Evolutionary conservation across 2,888 invertebrate species (phyloP).

Genomic region (Cheilosia scutellata): DNA sequence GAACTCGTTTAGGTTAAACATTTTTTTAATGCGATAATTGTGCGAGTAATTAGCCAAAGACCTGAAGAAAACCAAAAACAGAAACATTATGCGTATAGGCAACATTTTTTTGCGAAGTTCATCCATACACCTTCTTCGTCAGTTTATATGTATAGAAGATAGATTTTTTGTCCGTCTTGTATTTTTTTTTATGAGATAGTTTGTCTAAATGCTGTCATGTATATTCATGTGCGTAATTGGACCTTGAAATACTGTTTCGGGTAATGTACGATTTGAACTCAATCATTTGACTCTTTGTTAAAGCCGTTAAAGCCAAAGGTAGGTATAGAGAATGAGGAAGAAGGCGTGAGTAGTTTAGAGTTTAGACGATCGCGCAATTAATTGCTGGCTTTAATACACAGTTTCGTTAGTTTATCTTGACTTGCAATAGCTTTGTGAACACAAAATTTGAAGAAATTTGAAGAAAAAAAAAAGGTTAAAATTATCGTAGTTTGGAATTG

Average conservation of each 20-base stretch:
- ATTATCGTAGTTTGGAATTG: no score
- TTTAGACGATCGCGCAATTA: not conserved
- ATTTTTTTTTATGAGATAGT: conserved; percentile 53
- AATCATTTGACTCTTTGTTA: conserved; percentile 53
- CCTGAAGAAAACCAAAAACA: not conserved
- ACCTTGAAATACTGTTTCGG: conserved; percentile 62
- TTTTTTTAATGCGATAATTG: conserved; percentile 45
- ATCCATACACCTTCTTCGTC: conserved; percentile 17
- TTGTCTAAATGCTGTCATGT: conserved; percentile 41
- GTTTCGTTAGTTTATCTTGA: not conserved
- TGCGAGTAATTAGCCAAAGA: conserved; percentile 41
- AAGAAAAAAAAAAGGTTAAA: no score
- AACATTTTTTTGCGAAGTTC: not conserved
- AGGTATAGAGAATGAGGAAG: conserved; percentile 13
- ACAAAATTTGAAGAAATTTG: no score
- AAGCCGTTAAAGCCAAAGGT: no score
- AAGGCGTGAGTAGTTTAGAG: conserved; percentile 14
- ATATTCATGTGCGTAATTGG: conserved; percentile 67
- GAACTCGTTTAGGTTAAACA: conserved; percentile 35
- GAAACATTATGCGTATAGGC: not conserved
- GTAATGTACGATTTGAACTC: conserved; percentile 52
- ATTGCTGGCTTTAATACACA: not conserved
- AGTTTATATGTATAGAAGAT: not conserved
- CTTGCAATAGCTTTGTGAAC: no score
- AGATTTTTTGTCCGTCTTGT: conserved; percentile 2